A percentile compares a stretch with the other conserved stretches of the same genome.
Conservation (phyloP, 2,888 invertebrate species). For the Aspidiotus rigidus region DNA sequence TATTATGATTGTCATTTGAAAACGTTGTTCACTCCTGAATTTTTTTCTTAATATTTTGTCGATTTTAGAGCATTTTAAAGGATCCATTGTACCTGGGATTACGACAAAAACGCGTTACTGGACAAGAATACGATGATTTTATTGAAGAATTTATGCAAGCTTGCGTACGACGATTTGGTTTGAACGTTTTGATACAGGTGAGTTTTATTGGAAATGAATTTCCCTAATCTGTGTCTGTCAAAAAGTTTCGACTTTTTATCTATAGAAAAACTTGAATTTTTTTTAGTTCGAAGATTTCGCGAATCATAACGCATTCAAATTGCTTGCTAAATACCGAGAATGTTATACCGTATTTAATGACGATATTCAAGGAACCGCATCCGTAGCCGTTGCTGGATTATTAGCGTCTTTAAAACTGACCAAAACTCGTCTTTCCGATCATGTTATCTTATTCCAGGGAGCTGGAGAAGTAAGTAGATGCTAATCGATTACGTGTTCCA, state of each 20-base stretch:
- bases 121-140: conserved; percentile 80
- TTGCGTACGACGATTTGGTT: conserved; percentile 72
- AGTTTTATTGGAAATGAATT: background rate
- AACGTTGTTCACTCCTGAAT: background rate
- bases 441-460: conserved; percentile 86
- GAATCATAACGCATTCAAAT: conserved; percentile 89
- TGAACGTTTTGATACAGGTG: conserved; percentile 69
- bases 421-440: conserved; percentile 68
- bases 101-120: conserved; percentile 71
- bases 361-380: conserved; percentile 93
- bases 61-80: conserved; percentile 60
- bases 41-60: background rate
- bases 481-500: no score
- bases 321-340: conserved; percentile 81
- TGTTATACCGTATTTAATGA: conserved; percentile 95
- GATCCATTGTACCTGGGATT: conserved; percentile 95
- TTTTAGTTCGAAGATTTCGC: conserved; percentile 93
- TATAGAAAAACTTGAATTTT: background rate
- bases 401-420: conserved; percentile 78
- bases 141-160: conserved; percentile 96
- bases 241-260: background rate
- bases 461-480: conserved; percentile 72
- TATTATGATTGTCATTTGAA: background rate
- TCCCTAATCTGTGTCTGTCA: background rate
- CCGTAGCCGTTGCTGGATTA: conserved; percentile 90